A percentile compares a stretch with the other conserved stretches of the same genome.
Conservation (phyloP, 2,113 vertebrate species). For the Neotragus pygmaeus region DNA sequence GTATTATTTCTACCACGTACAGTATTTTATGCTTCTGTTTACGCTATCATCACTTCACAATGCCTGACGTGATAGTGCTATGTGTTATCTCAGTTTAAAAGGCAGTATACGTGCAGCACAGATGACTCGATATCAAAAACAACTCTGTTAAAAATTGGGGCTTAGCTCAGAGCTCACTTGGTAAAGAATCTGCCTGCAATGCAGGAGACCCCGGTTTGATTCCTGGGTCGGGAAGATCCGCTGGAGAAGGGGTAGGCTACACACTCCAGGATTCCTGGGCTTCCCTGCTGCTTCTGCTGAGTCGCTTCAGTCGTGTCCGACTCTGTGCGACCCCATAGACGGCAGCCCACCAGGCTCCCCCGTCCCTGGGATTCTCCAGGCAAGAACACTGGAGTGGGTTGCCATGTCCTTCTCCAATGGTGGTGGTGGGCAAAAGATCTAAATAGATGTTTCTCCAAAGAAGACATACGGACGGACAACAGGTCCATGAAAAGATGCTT, state of each 20-base stretch:
- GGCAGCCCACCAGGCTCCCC: no score
- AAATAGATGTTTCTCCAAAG: neutral
- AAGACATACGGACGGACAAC: neutral
- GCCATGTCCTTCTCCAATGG: no score
- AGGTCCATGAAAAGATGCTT: neutral
- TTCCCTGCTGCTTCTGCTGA: no score
- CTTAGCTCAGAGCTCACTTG: neutral
- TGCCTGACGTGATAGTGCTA: rapidly evolving
- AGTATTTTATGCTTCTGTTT: neutral
- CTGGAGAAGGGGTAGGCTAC: neutral
- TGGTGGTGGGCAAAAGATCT: neutral
- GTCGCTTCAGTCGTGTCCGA: no score
- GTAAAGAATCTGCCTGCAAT: neutral
- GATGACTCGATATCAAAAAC: no score
- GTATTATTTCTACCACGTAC: neutral
- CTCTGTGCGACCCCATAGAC: no score
- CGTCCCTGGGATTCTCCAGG: no score
- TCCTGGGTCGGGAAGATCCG: rapidly evolving
- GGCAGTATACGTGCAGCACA: neutral
- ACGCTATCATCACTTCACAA: neutral
- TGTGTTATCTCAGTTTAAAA: neutral
- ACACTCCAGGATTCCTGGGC: neutral
- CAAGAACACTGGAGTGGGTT: no score
- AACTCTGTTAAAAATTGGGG: neutral
- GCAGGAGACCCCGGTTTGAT: neutral